Evolutionary conservation across 2,888 invertebrate genomes (phyloP), one percentile per base, ranked within the genome.

Genomic region (Campoplex nolae): DNA sequence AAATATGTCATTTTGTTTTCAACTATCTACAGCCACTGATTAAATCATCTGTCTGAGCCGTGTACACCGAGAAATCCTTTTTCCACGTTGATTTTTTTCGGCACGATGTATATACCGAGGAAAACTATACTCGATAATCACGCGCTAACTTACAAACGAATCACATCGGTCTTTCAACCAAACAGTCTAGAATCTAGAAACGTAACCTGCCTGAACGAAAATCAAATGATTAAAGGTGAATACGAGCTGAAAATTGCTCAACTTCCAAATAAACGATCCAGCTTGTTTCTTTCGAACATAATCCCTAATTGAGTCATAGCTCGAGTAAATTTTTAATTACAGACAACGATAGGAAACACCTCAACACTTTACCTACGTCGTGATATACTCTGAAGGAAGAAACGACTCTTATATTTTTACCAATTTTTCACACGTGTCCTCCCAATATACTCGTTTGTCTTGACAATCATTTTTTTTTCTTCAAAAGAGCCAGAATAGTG

Each of bases 1-100:
- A 86, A 86, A 75, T 79, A 75, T 73, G 62, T 62, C 45, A 75
- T 75, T 68, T 23, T 23, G 45, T 79, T 85, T 67, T 7, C 51
- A 75, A 70, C 75, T n/a, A 38, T 13, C 32, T 13, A 67, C n/a
- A 35, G 23, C 62, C 23, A 32, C 62, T 58, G 58, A 58, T 58
- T 58, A 58, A 58, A 58, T 58, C 58, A 28, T 58, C 58, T 58
- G 13, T 58, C 11, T 58, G 28, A 58, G 58, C 28, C 28, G 58
- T 23, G 23, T 23, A 28, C 28, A 28, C 28, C 58, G 58, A 58
- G 58, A 28, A 28, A 58, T 28, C 28, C 58, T 58, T 9, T 58
- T 74, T 18, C n/a, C 73, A n/a, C 56, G 51, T 74, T 58, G 58
- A 58, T 58, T 58, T 58, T 58, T 28, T 23, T 23, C 13, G 58